phyloP scores from a whole-genome alignment of 2,888 invertebrate genomes.

The Priocnemis perturbator region DNA sequence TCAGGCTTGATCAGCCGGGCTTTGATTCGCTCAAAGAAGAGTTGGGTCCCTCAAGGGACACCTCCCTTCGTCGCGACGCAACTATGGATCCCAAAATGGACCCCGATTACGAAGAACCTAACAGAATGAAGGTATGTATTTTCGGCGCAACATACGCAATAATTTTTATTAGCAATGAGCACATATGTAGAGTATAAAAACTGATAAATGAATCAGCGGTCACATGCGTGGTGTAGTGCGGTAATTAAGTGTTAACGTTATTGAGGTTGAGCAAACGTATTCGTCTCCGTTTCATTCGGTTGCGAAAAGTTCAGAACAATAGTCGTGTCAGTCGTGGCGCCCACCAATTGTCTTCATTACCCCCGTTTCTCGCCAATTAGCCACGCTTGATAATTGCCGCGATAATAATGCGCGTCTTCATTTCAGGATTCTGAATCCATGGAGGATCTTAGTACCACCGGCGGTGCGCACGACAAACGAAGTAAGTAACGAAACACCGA shows the following conservation, averaged over 20 bases:
- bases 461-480: slow-evolving; percentile 64
- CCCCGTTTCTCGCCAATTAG: too few species aligned
- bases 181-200: too few species aligned
- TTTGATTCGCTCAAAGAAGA: slow-evolving; percentile 82
- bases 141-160: neutral
- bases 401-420: slow-evolving; percentile 16
- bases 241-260: too few species aligned
- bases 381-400: slow-evolving; percentile 6
- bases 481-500: slow-evolving; percentile 59
- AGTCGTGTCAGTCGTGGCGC: too few species aligned
- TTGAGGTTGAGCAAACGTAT: too few species aligned
- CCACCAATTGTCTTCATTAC: too few species aligned
- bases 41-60: slow-evolving; percentile 84
- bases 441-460: slow-evolving; percentile 73
- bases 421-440: slow-evolving; percentile 76
- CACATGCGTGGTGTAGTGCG: too few species aligned
- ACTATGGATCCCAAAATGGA: slow-evolving; percentile 77
- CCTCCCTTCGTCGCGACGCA: slow-evolving; percentile 83
- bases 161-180: neutral
- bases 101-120: slow-evolving; percentile 79
- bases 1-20: slow-evolving; percentile 78
- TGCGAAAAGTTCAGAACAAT: too few species aligned
- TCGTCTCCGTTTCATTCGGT: too few species aligned
- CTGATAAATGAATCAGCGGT: too few species aligned
- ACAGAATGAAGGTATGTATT: slow-evolving; percentile 82